Evolutionary conservation across 37 sponge, comb jelly and placozoan genomes (phyloP), one percentile per base, ranked within the genome.

Genomic region (Diacarnus erythraeanus): DNA sequence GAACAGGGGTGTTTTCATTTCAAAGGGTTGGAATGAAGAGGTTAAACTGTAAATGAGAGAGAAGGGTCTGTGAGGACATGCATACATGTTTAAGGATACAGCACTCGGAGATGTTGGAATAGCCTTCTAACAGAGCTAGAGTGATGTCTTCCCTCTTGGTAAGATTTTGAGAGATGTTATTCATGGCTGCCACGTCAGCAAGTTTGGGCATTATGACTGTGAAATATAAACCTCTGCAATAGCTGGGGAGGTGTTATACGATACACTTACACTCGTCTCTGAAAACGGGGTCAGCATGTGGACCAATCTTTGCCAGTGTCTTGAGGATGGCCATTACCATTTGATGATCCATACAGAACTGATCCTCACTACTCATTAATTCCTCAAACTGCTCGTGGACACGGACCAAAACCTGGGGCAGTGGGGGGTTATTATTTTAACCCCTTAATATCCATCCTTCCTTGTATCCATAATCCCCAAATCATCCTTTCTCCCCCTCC

Each of bases 211-310:
- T 86, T 38, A 95, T 89, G 64, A 92, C 96, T 95, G 81, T 12
- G 77, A 29, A 40, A 59, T 34, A 59, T 34, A 35, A 34, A 25
- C 22, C 23, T 27, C 15, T 64, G n/a, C 30, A 25, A 23, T 27
- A 18, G 27, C 15, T 20, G 29, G 8, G 65, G n/a, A 27, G 56
- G 56, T 10, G 8, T 68, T 6, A 21, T 29, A 18, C 2, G 3
- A 57, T 57, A 3, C 8, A 60, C 93, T 75, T 79, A 95, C 96
- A 95, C 42, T 89, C 90, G 41, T 95, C 96, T 58, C 96, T 69
- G 66, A 95, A 92, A 43, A 81, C 88, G 12, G 96, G 93, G 72
- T 95, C 96, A 12, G 84, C 90, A 34, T 86, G 76, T 38, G 93
- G 94, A 38, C 87, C 90, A 31, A 89, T 89, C 57, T 57, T 84